These are phyloP conservation scores for Danio jaintianensis DNA, from an alignment of 2,797 vertebrate species.

Conservation along the genomic window DNA sequence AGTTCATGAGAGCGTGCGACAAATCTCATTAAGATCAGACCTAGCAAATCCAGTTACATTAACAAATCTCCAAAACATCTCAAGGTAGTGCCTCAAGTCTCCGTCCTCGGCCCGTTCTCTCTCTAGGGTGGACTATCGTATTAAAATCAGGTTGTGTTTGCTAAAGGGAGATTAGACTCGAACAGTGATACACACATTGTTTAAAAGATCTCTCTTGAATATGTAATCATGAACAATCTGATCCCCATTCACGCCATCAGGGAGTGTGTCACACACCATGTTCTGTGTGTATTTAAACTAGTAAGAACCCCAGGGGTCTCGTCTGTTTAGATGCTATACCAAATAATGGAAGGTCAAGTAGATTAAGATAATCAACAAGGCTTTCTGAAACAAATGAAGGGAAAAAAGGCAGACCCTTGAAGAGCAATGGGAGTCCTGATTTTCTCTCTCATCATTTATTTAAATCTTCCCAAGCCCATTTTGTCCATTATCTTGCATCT, in stretches of 20 bases:
- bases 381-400: slow-evolving; percentile 59
- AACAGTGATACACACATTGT: slow-evolving; percentile 59
- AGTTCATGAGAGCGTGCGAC: background rate
- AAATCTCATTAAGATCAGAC: slow-evolving; percentile 8
- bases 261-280: slow-evolving; percentile 49
- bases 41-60: background rate
- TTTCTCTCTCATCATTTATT: slow-evolving; percentile 65
- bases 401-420: slow-evolving; percentile 50
- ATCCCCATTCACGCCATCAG: slow-evolving; percentile 57
- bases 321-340: slow-evolving; percentile 61
- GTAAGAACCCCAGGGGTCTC: slow-evolving; percentile 57
- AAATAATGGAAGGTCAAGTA: slow-evolving; percentile 68
- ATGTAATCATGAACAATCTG: slow-evolving; percentile 62
- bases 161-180: slow-evolving; percentile 50
- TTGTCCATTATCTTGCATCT: slow-evolving; percentile 60
- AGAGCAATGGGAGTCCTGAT: slow-evolving; percentile 64
- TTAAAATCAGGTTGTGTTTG: slow-evolving; percentile 53
- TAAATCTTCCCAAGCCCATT: slow-evolving; percentile 64
- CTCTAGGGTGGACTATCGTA: slow-evolving; percentile 22
- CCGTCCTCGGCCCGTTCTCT: slow-evolving; percentile 33
- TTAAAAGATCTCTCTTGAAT: slow-evolving; percentile 61
- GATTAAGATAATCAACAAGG: slow-evolving; percentile 68
- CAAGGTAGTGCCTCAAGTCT: background rate
- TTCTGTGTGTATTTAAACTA: slow-evolving; percentile 57
- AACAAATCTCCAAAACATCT: background rate